Conservation (phyloP, 92 coral and sea anemone species). For the Muricea muricata region DNA sequence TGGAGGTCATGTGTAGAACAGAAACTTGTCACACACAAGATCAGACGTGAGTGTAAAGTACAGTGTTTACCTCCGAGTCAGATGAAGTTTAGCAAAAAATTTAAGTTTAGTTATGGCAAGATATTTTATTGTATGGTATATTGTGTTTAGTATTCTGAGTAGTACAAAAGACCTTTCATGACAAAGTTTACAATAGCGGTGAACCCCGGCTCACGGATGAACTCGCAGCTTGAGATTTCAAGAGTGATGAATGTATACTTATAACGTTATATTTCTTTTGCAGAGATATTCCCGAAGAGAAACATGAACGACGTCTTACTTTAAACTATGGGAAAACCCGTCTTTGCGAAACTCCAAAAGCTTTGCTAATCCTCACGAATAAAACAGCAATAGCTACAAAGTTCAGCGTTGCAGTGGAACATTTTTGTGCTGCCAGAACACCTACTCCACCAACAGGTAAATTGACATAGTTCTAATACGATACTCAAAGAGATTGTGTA, state of each 20-base stretch:
- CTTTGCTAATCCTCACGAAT: constrained; percentile 86
- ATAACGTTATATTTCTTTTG: neutral
- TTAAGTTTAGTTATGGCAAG: too few species aligned
- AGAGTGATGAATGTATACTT: too few species aligned
- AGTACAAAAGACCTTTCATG: too few species aligned
- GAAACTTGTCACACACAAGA: neutral
- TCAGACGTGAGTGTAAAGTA: constrained; percentile 36
- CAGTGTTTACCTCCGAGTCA: neutral
- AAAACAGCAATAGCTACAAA: constrained; percentile 88
- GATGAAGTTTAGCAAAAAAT: neutral
- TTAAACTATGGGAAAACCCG: constrained; percentile 80
- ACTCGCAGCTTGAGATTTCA: too few species aligned
- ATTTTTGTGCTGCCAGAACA: constrained; percentile 87
- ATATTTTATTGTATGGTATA: too few species aligned
- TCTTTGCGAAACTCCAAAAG: constrained; percentile 79
- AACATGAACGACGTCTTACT: constrained; percentile 30
- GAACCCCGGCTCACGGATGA: neutral
- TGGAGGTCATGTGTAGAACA: constrained; percentile 73
- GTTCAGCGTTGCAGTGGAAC: constrained; percentile 76
- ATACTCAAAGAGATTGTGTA: neutral
- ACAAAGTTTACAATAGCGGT: constrained; percentile 45
- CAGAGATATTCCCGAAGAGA: neutral
- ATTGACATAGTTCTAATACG: neutral
- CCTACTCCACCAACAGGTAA: constrained; percentile 94
- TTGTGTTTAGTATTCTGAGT: too few species aligned